A percentile compares a stretch with the other conserved stretches of the same genome.
These are phyloP conservation scores for Amphiprion percula DNA, from an alignment of 2,113 vertebrate genomes.

Conservation along the genomic window DNA sequence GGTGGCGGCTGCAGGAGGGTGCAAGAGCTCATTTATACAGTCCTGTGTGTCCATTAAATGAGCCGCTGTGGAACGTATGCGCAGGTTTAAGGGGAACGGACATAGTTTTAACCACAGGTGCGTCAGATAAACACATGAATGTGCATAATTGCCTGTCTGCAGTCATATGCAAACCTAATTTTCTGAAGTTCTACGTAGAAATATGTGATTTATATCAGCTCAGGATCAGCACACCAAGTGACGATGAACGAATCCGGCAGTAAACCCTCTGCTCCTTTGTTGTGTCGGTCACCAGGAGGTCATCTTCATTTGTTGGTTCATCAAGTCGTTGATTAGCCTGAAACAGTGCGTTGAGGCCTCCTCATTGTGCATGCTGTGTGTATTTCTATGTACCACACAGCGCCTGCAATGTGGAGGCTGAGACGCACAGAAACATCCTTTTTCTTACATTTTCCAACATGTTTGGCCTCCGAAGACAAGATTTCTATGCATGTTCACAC, in stretches of 20 bases:
- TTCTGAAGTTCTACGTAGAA: too few species aligned
- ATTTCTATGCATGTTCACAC: not conserved
- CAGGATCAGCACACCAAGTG: too few species aligned
- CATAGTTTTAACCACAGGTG: not conserved
- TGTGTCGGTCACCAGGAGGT: conserved; percentile 3
- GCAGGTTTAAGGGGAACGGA: not conserved
- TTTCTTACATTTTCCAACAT: not conserved
- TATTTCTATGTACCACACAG: conserved; percentile 73
- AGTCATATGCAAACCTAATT: too few species aligned
- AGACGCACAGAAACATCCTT: conserved; percentile 34
- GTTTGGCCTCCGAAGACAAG: conserved; percentile 12
- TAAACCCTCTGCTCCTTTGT: not conserved
- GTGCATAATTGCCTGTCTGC: too few species aligned
- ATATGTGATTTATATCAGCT: not conserved
- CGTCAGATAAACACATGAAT: too few species aligned
- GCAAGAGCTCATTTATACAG: not conserved
- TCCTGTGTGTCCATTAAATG: not conserved
- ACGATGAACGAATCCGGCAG: not conserved
- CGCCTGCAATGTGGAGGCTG: conserved; percentile 83
- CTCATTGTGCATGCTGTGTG: conserved; percentile 86
- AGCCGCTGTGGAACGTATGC: too few species aligned
- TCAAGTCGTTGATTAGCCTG: conserved; percentile 23
- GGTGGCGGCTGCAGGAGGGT: not conserved
- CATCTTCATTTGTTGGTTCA: conserved; percentile 36
- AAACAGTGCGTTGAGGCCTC: conserved; percentile 56